phyloP scores from a whole-genome alignment of 1,140 invertebrate species.

The Drosophila prosaltans region DNA sequence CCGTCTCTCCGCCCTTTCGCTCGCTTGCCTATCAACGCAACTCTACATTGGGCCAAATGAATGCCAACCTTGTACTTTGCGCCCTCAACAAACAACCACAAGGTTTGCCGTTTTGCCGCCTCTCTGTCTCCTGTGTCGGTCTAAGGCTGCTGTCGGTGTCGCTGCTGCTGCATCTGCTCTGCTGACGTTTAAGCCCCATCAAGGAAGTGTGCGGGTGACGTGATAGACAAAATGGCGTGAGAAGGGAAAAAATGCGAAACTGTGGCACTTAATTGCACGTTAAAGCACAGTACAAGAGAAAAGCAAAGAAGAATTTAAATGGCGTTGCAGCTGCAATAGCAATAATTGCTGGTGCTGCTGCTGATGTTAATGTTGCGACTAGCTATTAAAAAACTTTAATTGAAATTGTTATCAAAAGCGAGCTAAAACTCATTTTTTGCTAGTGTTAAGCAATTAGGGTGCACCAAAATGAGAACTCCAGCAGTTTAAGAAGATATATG shows the following conservation, averaged over 20 bases:
- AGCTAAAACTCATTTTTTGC: slow-evolving; percentile 39
- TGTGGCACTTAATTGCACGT: slow-evolving; percentile 47
- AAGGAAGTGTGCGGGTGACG: slow-evolving; percentile 22
- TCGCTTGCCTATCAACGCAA: not conserved
- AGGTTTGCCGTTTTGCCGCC: slow-evolving; percentile 42
- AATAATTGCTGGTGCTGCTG: slow-evolving; percentile 37
- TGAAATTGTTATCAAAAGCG: slow-evolving; percentile 46
- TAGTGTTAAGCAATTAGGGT: slow-evolving; percentile 29
- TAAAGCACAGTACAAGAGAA: slow-evolving; percentile 17
- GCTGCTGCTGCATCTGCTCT: slow-evolving; percentile 15
- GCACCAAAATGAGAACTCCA: slow-evolving; percentile 3
- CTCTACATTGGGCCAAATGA: slow-evolving; percentile 45
- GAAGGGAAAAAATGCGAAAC: not conserved
- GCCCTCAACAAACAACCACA: slow-evolving; percentile 66
- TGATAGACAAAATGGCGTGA: not conserved
- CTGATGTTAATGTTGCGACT: not conserved
- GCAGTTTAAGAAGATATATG: too few relatives aligned
- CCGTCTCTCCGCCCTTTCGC: not conserved
- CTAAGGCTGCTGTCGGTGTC: slow-evolving; percentile 21
- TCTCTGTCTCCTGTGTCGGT: slow-evolving; percentile 14
- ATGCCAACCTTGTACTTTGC: slow-evolving; percentile 74
- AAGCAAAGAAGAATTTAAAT: slow-evolving; percentile 28
- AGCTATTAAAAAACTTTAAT: slow-evolving; percentile 58
- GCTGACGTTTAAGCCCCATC: slow-evolving; percentile 31
- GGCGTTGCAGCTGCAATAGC: slow-evolving; percentile 39